These are phyloP conservation scores for Nothura maculosa DNA, from an alignment of 2,797 vertebrate genomes.

Conservation along the genomic window DNA sequence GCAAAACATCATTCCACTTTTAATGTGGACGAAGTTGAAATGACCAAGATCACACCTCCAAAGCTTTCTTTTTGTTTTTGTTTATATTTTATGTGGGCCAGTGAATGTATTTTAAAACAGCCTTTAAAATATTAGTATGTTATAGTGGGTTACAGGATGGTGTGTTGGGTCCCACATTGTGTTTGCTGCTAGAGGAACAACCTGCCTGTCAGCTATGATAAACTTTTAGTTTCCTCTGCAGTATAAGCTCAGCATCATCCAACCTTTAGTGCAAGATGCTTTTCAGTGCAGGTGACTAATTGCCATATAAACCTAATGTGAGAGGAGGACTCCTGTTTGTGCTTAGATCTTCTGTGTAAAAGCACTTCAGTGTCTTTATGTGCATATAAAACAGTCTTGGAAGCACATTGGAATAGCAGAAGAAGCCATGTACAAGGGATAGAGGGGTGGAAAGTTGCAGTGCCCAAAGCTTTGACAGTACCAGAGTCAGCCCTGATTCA, in stretches of 20 bases:
- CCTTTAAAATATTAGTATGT: not conserved
- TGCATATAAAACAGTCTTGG: not conserved
- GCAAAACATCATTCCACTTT: not conserved
- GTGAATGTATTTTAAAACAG: not conserved
- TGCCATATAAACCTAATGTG: not conserved
- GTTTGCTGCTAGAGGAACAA: not conserved
- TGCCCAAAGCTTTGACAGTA: not conserved
- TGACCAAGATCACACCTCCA: not conserved
- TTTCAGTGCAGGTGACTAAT: not conserved
- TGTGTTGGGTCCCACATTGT: not conserved
- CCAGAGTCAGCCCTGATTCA: not conserved
- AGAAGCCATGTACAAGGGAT: not conserved
- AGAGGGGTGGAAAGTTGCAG: not conserved
- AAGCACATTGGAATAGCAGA: not conserved
- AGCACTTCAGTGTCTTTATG: not conserved
- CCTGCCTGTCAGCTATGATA: not conserved
- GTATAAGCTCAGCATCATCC: not conserved
- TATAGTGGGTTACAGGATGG: not conserved
- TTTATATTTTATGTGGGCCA: accelerated
- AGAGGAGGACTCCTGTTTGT: not conserved
- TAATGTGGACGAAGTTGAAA: not conserved
- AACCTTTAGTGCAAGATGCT: accelerated
- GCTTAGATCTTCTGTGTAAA: not conserved
- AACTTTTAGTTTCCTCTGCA: not conserved
- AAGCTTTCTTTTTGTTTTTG: not conserved